These are phyloP conservation scores for Pelmatolapia mariae DNA, from an alignment of 2,113 vertebrate species.

Conservation along the genomic window DNA sequence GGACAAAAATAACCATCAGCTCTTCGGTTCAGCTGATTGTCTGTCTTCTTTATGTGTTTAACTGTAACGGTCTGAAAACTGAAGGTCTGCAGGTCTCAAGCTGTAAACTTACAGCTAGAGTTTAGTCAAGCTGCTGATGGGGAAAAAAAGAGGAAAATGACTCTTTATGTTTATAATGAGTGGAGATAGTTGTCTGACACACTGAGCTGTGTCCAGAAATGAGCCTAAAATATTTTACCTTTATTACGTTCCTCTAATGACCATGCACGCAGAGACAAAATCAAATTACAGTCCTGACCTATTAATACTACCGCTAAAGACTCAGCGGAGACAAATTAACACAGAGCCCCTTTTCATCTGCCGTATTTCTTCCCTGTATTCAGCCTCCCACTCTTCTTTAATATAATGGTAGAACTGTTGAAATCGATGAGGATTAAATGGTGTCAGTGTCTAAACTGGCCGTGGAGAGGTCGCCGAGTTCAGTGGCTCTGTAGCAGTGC, in stretches of 20 bases:
- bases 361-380: not conserved
- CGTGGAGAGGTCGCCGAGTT: not conserved
- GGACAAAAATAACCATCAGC: not conserved
- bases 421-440: conserved; percentile 22
- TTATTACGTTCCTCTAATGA: not conserved
- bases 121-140: not conserved
- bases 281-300: not conserved
- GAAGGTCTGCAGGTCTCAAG: not conserved
- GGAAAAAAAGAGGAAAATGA: not conserved
- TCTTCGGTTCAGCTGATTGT: not conserved
- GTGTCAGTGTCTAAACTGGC: not conserved
- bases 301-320: not conserved
- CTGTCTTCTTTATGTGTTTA: not conserved
- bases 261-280: not conserved
- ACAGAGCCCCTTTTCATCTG: not conserved
- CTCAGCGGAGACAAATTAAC: not conserved
- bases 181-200: not conserved
- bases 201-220: not conserved
- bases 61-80: not conserved
- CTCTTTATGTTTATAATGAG: not conserved
- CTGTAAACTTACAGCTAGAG: not conserved
- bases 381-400: not conserved
- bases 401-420: not conserved
- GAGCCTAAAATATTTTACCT: not conserved
- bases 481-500: not conserved